A percentile compares a stretch with the other conserved stretches of the same genome.
Conservation (phyloP, 2,888 invertebrate genomes). For the Ptychoptera contaminata region DNA sequence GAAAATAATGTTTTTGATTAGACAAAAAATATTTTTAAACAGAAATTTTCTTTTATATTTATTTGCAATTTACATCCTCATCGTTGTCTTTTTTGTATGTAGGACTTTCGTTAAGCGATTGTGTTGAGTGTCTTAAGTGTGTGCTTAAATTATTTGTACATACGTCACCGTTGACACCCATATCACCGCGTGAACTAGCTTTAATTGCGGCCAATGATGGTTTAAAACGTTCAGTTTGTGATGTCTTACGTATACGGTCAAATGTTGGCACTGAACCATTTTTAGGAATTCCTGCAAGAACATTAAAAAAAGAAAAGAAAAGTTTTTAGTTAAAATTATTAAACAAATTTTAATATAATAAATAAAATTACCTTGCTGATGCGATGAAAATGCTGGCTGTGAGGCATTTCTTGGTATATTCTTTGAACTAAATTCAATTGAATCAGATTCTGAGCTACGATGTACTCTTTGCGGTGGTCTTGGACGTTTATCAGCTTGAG, state of each 20-base stretch:
- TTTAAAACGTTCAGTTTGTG: constrained; percentile 68
- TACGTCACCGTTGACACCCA: constrained; percentile 63
- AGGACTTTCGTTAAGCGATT: constrained; percentile 37
- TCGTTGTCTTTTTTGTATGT: constrained; percentile 33
- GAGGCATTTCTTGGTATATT: constrained; percentile 70
- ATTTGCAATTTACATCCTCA: constrained; percentile 17
- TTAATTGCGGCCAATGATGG: constrained; percentile 70
- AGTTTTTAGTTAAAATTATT: not conserved
- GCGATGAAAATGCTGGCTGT: constrained; percentile 68
- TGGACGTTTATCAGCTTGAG: constrained; percentile 13
- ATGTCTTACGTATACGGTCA: constrained; percentile 70
- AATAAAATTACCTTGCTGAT: constrained; percentile 40
- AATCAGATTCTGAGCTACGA: constrained; percentile 26
- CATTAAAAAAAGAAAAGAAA: constrained; percentile 10
- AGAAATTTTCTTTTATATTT: not conserved
- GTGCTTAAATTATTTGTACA: constrained; percentile 32
- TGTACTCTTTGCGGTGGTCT: constrained; percentile 16
- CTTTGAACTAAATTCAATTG: constrained; percentile 23
- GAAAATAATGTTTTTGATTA: too few relatives aligned
- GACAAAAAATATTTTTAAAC: not conserved
- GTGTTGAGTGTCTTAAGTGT: constrained; percentile 38
- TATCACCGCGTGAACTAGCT: constrained; percentile 57
- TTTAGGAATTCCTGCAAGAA: constrained; percentile 43
- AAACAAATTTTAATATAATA: not conserved
- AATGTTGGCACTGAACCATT: constrained; percentile 85